Base-by-base conservation (phyloP, 2,888 invertebrate genomes). In the Boloria euphrosyne region DNA sequence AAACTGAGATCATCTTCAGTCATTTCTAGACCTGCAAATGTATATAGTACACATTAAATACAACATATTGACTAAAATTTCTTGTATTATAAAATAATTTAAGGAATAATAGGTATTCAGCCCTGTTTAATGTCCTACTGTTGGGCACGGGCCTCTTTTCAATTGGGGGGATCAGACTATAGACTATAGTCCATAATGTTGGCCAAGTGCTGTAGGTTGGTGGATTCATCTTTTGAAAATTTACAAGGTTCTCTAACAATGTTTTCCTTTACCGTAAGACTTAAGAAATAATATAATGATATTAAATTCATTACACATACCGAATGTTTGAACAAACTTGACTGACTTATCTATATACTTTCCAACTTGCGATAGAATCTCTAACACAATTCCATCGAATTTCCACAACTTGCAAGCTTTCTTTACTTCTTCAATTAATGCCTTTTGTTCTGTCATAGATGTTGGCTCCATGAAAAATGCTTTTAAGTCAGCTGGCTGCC, bases 361-460 rank as follows among this genome's bases (percentile, higher is more conserved):
- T 57, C 91, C 92, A 60, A 90, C 86, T 74, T 90, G 97, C 17
- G 96, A 95, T 95, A 98, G 97, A 60, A 98, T 94, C 88, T 99
- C 99, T 4, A 99, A 81, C 0, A 98, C 97, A 47, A 96, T 94
- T 0, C 99, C 99, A 86, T 97, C 95, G 86, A 99, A 98, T 72
- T 95, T 94, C 87, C 96, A 94, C 67, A 95, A 94, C 92, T 96
- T 93, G 70, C 95, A 95, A 14, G 94, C 92, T 69, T 95, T 94
- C 47, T 95, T 92, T 0, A 98, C 93, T 57, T 94, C 92, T 47
- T 95, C 92, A 18, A 95, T 94, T 14, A 98, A 92, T 60, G 95
- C 94, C 62, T 93, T 92, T 71, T 95, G 94, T 77, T 95, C 95
- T 0, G 94, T 93, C 71, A 94, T 94, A 5, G 94, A 92, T 51